Evolutionary conservation across 2,113 vertebrate genomes (phyloP).

Genomic region (Callospermophilus lateralis): DNA sequence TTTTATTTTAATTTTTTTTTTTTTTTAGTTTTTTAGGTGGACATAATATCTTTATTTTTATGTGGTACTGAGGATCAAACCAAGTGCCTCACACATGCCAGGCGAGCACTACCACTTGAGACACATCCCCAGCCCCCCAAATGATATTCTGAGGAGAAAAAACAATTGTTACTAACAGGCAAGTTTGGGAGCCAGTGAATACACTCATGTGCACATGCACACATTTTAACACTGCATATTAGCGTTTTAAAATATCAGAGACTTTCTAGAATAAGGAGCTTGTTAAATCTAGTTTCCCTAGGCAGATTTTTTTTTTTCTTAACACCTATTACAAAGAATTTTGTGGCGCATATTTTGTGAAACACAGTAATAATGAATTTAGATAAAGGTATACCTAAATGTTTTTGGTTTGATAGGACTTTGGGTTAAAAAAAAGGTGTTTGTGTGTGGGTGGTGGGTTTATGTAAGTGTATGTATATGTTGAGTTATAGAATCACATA

Average conservation of each 20-base stretch:
- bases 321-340: background rate
- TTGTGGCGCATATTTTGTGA: background rate
- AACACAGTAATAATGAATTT: conserved; percentile 30
- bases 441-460: background rate
- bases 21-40: too few relatives aligned
- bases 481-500: background rate
- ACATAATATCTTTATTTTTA: too few relatives aligned
- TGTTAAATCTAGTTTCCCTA: background rate
- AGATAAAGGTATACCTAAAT: background rate
- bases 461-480: background rate
- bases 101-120: too few relatives aligned
- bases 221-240: background rate
- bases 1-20: too few relatives aligned
- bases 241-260: conserved; percentile 4
- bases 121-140: background rate
- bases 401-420: background rate
- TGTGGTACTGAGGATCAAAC: too few relatives aligned
- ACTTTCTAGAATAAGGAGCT: conserved; percentile 2
- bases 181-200: background rate
- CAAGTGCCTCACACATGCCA: too few relatives aligned
- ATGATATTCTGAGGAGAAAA: background rate
- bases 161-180: background rate
- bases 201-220: background rate
- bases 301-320: background rate
- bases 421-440: background rate